These are phyloP conservation scores for Callimico goeldii DNA, from an alignment of 2,797 vertebrate species.

Conservation along the genomic window DNA sequence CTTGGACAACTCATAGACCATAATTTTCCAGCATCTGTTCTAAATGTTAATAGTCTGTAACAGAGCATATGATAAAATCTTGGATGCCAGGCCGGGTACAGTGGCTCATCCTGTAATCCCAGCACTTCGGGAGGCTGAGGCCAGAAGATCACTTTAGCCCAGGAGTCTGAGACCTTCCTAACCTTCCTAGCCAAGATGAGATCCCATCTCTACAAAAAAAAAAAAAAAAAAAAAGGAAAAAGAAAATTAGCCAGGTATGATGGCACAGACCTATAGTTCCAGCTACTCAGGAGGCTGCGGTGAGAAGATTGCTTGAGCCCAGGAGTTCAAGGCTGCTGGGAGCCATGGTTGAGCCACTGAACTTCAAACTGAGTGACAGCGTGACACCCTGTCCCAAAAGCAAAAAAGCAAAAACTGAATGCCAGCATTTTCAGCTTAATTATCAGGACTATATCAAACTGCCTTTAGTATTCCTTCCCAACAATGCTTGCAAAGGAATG, in stretches of 20 bases:
- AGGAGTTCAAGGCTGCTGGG: background rate
- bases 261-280: background rate
- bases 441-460: background rate
- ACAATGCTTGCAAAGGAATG: background rate
- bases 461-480: background rate
- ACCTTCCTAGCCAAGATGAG: background rate
- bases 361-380: background rate
- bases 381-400: background rate
- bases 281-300: background rate
- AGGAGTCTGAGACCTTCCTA: background rate
- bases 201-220: background rate
- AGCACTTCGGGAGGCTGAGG: background rate
- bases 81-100: background rate
- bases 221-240: background rate
- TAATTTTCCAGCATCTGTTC: background rate
- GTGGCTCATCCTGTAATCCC: background rate
- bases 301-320: background rate
- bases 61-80: background rate
- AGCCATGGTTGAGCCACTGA: too few species aligned
- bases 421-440: too few species aligned
- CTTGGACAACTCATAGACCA: background rate
- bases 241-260: background rate
- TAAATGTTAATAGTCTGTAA: background rate
- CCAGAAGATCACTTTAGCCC: too few species aligned
- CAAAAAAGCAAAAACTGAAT: background rate